A percentile compares a stretch with the other conserved stretches of the same genome.
These are phyloP conservation scores for Epinephelus fuscoguttatus DNA, from an alignment of 2,113 vertebrate genomes.

Conservation along the genomic window DNA sequence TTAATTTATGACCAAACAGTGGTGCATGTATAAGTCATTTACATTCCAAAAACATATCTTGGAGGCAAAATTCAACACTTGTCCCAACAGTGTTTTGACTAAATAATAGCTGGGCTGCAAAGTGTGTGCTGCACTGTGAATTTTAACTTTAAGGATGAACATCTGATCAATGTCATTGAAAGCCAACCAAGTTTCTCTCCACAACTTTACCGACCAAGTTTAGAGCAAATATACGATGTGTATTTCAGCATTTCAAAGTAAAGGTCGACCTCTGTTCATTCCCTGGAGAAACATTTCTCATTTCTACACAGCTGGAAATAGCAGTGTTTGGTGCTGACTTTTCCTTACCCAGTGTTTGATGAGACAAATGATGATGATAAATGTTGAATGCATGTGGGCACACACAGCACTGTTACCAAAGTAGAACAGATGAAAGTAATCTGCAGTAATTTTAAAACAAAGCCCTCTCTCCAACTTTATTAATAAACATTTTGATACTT, in stretches of 20 bases:
- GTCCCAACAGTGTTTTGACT: constrained; percentile 31
- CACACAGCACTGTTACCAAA: background rate
- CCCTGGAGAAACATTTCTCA: no score
- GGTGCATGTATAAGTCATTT: constrained; percentile 35
- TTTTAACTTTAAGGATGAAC: constrained; percentile 6
- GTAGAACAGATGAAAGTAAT: background rate
- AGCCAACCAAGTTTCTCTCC: background rate
- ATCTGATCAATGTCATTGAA: constrained; percentile 28
- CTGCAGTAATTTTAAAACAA: background rate
- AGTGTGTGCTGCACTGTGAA: background rate
- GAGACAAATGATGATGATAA: background rate
- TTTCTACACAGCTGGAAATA: background rate
- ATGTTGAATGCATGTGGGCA: background rate
- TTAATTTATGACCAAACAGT: constrained; percentile 48
- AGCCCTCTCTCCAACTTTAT: background rate
- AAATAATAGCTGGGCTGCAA: constrained; percentile 18
- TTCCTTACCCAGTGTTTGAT: background rate
- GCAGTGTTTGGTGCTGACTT: background rate
- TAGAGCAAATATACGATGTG: background rate
- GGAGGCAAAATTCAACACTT: constrained; percentile 19
- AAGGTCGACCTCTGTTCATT: background rate
- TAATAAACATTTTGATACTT: background rate
- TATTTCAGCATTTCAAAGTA: constrained; percentile 9
- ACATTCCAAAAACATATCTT: constrained; percentile 28
- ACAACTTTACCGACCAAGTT: constrained; percentile 7